Percentiles rank a stretch among this genome's conserved stretches.
phyloP scores from a whole-genome alignment of 1,140 invertebrate genomes.

The Papilio xuthus region DNA sequence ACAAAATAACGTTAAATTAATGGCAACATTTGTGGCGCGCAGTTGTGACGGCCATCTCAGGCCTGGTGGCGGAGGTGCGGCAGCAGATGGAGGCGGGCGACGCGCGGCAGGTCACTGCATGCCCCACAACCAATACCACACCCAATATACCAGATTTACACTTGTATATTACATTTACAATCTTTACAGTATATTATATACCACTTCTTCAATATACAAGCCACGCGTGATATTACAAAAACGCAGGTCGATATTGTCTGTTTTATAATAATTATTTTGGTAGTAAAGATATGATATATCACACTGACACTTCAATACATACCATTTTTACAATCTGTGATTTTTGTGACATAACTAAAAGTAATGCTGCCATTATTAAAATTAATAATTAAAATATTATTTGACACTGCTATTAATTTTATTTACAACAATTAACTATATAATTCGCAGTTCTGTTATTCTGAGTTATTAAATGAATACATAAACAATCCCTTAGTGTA shows the following conservation, averaged over 20 bases:
- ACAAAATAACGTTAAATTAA: constrained; percentile 41
- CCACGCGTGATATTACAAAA: too few species aligned
- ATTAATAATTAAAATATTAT: neutral
- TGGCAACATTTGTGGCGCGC: constrained; percentile 58
- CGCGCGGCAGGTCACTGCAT: constrained; percentile 78
- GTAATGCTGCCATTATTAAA: neutral
- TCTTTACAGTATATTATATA: neutral
- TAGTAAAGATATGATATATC: too few species aligned
- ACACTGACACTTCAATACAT: neutral
- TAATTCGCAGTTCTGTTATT: neutral
- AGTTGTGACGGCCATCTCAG: constrained; percentile 89
- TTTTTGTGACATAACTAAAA: neutral
- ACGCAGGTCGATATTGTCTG: too few species aligned
- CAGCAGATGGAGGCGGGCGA: constrained; percentile 83
- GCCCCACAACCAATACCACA: constrained; percentile 35
- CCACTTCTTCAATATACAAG: neutral
- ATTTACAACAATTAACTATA: neutral
- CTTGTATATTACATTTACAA: constrained; percentile 19
- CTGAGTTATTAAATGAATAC: neutral
- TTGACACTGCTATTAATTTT: too few species aligned
- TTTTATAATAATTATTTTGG: too few species aligned
- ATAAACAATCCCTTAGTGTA: neutral
- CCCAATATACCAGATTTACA: constrained; percentile 34
- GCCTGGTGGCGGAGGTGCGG: constrained; percentile 87
- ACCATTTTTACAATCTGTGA: neutral